Evolutionary conservation across 2,797 vertebrate species (phyloP).

Genomic region (Nannoperca australis): DNA sequence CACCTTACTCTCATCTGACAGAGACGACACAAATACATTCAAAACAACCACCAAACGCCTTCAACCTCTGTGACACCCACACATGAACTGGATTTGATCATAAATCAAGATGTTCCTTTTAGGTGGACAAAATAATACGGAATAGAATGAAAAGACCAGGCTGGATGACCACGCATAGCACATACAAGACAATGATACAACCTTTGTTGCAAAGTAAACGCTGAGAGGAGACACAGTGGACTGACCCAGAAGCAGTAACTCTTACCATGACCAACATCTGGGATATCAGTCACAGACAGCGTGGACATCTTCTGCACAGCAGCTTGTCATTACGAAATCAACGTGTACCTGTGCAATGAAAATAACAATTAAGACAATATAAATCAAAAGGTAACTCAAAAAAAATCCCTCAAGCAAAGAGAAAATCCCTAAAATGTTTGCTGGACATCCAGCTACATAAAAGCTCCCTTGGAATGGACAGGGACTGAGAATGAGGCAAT

Average conservation of each 20-base stretch:
- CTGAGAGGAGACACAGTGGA: background rate
- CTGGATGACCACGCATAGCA: background rate
- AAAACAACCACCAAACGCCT: background rate
- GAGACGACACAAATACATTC: slow-evolving; percentile 2
- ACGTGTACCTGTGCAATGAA: slow-evolving; percentile 73
- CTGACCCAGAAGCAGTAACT: slow-evolving; percentile 10
- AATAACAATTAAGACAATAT: background rate
- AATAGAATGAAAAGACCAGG: background rate
- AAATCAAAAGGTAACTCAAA: too few relatives aligned
- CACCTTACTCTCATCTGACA: slow-evolving; percentile 83
- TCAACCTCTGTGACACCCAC: background rate
- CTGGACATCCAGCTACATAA: background rate
- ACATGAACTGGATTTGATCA: background rate
- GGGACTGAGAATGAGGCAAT: background rate
- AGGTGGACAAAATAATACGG: background rate
- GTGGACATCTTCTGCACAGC: slow-evolving; percentile 89
- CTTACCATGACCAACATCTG: slow-evolving; percentile 90
- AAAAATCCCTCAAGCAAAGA: background rate
- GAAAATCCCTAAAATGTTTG: background rate
- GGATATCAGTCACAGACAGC: slow-evolving; percentile 87
- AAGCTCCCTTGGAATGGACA: background rate
- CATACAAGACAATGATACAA: background rate
- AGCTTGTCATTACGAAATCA: slow-evolving; percentile 89
- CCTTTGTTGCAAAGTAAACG: background rate
- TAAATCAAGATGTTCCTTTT: background rate